Percentiles rank a stretch among this genome's conserved stretches.
Evolutionary conservation across 2,888 invertebrate species (phyloP).

Genomic region (Trilocha varians): DNA sequence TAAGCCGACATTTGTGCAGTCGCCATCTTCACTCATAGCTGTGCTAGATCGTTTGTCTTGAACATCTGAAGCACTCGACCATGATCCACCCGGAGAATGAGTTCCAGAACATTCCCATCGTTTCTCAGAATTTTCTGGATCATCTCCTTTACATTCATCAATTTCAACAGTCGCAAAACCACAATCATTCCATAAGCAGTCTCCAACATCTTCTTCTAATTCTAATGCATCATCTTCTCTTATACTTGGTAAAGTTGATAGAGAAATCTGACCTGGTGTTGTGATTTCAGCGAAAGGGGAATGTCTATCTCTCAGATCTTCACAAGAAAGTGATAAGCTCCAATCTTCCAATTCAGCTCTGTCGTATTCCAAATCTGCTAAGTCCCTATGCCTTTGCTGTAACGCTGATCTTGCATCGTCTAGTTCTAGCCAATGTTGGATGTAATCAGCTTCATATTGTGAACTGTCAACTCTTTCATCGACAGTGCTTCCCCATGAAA

Average conservation of each 20-base stretch:
- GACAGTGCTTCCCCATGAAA: conserved; percentile 74
- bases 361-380: conserved; percentile 82
- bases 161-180: conserved; percentile 79
- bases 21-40: conserved; percentile 80
- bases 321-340: conserved; percentile 82
- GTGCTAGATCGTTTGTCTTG: conserved; percentile 81
- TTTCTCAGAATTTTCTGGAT: conserved; percentile 64
- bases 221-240: conserved; percentile 82
- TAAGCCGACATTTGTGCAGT: conserved; percentile 78
- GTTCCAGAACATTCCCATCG: conserved; percentile 77
- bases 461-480: conserved; percentile 74
- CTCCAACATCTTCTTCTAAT: conserved; percentile 81
- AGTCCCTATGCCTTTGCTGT: conserved; percentile 79
- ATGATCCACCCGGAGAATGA: conserved; percentile 75
- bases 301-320: conserved; percentile 75
- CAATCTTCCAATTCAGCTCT: conserved; percentile 85
- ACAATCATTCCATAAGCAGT: conserved; percentile 83
- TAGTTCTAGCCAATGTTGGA: conserved; percentile 82
- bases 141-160: conserved; percentile 75
- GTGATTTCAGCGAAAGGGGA: conserved; percentile 66
- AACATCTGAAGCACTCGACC: conserved; percentile 72
- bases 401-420: conserved; percentile 80
- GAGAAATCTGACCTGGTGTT: conserved; percentile 76
- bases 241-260: conserved; percentile 80
- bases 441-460: conserved; percentile 80